Conservation (phyloP, 2,888 invertebrate species). For the Hartigia nigra region DNA sequence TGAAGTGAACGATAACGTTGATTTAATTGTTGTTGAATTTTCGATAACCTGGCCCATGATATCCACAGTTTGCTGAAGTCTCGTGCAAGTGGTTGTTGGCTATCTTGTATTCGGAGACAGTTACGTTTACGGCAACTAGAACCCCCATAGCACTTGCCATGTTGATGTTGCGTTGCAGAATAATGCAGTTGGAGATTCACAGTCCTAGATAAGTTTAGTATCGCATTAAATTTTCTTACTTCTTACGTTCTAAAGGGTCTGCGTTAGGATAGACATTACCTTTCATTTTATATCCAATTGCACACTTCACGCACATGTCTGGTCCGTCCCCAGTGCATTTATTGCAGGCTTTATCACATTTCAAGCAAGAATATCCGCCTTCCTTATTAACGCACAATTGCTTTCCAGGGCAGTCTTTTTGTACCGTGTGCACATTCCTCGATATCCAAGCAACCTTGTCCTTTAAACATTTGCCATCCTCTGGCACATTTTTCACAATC, state of each 20-base stretch:
- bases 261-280: constrained; percentile 79
- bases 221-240: constrained; percentile 73
- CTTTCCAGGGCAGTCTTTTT: constrained; percentile 69
- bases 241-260: constrained; percentile 65
- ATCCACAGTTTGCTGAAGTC: constrained; percentile 51
- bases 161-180: constrained; percentile 82
- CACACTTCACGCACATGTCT: constrained; percentile 89
- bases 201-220: constrained; percentile 89
- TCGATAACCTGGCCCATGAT: constrained; percentile 40
- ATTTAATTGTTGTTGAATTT: not conserved
- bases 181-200: constrained; percentile 85
- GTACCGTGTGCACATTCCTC: constrained; percentile 83
- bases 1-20: not conserved
- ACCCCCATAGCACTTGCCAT: constrained; percentile 84
- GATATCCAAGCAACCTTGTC: constrained; percentile 84
- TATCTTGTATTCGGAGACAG: constrained; percentile 84
- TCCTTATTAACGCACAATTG: constrained; percentile 92
- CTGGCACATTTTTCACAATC: constrained; percentile 74
- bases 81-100: constrained; percentile 53
- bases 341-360: constrained; percentile 86
- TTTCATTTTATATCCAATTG: constrained; percentile 76
- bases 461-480: constrained; percentile 81
- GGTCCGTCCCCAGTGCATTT: constrained; percentile 91
- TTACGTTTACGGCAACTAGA: constrained; percentile 84
- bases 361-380: constrained; percentile 83